Conservation (phyloP, 2,888 invertebrate species). For the Drosophila differens region DNA sequence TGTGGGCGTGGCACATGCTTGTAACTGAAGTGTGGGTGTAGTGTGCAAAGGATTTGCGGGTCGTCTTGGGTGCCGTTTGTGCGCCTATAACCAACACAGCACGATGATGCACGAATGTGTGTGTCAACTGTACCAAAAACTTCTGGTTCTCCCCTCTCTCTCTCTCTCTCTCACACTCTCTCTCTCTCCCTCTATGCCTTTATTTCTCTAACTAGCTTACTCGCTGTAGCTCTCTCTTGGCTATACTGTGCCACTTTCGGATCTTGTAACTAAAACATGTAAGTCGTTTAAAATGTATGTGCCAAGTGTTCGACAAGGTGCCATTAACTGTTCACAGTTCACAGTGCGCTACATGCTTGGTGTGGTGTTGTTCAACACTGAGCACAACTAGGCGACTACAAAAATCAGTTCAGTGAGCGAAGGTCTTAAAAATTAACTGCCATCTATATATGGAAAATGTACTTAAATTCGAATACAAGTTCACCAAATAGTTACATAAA, state of each 20-base stretch:
- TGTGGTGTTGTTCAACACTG: slow-evolving; percentile 29
- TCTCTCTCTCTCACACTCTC: background rate
- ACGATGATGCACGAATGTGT: slow-evolving; percentile 30
- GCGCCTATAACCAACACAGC: slow-evolving; percentile 55
- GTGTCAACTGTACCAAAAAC: slow-evolving; percentile 57
- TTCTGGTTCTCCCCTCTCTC: slow-evolving; percentile 1
- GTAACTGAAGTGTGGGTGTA: slow-evolving; percentile 38
- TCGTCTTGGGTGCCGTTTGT: slow-evolving; percentile 50
- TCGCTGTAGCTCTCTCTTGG: background rate
- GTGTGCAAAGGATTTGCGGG: slow-evolving; percentile 57
- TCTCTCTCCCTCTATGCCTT: background rate
- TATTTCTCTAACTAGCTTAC: background rate
- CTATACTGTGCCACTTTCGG: background rate
- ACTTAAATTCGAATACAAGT: background rate
- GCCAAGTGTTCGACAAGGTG: slow-evolving; percentile 36
- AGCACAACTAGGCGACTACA: background rate
- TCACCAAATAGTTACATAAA: background rate
- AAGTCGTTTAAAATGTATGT: slow-evolving; percentile 68
- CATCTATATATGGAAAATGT: background rate
- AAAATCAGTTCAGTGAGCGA: background rate
- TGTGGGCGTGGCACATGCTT: slow-evolving; percentile 42
- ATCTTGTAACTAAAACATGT: slow-evolving; percentile 34
- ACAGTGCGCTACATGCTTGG: slow-evolving; percentile 8
- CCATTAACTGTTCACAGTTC: slow-evolving; percentile 38
- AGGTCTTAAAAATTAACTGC: background rate